Conservation (phyloP, 2,888 invertebrate species). For the Troides helena region DNA sequence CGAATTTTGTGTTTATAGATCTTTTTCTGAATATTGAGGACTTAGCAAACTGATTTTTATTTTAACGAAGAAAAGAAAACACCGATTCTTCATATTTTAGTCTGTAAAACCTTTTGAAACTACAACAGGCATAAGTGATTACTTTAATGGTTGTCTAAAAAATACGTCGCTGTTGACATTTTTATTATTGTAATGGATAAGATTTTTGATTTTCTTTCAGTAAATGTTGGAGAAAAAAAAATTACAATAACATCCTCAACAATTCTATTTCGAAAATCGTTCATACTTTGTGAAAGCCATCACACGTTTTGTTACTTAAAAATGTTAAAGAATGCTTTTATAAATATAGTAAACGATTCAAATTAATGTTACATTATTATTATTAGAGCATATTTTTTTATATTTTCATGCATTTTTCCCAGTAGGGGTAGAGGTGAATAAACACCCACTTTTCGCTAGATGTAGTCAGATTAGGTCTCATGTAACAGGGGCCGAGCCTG, state of each 20-base stretch:
- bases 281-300: background rate
- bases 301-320: background rate
- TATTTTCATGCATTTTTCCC: too few relatives aligned
- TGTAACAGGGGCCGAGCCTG: too few relatives aligned
- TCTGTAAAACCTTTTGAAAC: conserved; percentile 13
- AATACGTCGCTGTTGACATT: conserved; percentile 14
- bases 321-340: too few relatives aligned
- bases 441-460: too few relatives aligned
- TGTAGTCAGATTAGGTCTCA: too few relatives aligned
- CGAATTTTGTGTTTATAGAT: too few relatives aligned
- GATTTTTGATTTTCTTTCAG: conserved; percentile 13
- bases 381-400: too few relatives aligned
- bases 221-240: conserved; percentile 10
- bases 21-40: too few relatives aligned
- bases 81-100: conserved; percentile 4
- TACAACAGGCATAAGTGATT: conserved; percentile 17
- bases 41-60: too few relatives aligned
- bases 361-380: too few relatives aligned
- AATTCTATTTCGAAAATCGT: background rate
- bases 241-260: background rate
- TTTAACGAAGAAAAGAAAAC: background rate
- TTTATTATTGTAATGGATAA: conserved; percentile 21
- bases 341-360: too few relatives aligned
- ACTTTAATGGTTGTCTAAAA: conserved; percentile 19
- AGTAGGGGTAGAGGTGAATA: too few relatives aligned